A percentile compares a stretch with the other conserved stretches of the same genome.
phyloP scores from a whole-genome alignment of 2,113 vertebrate species.

The Stegostoma tigrinum region DNA sequence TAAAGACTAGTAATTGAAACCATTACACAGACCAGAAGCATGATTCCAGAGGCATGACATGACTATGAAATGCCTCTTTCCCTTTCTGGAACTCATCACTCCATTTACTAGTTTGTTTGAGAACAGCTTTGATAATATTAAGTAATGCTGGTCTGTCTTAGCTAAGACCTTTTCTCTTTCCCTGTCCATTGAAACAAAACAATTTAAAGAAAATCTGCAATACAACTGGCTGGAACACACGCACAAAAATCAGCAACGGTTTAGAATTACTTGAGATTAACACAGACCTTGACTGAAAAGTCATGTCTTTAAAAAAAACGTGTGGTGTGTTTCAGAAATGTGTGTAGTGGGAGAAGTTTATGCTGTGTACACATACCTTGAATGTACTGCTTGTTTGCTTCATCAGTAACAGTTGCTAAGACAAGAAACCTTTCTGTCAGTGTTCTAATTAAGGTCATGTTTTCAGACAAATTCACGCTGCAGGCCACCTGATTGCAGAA shows the following conservation, averaged over 20 bases:
- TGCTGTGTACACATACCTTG: not conserved
- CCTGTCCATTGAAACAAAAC: not conserved
- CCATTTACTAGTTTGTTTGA: not conserved
- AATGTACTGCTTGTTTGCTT: not conserved
- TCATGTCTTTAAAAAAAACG: no score
- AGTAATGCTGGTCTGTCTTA: not conserved
- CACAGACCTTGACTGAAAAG: not conserved
- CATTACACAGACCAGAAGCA: not conserved
- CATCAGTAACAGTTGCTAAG: not conserved
- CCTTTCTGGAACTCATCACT: not conserved
- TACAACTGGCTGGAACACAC: not conserved
- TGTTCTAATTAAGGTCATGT: not conserved
- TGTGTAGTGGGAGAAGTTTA: not conserved
- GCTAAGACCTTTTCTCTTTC: not conserved
- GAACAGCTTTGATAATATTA: not conserved
- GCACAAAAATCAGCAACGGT: not conserved
- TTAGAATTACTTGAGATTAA: not conserved
- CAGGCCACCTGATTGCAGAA: not conserved
- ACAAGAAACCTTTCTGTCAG: not conserved
- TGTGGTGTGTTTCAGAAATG: not conserved
- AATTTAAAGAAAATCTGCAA: no score
- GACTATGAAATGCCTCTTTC: not conserved
- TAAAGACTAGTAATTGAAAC: not conserved
- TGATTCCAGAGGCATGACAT: not conserved
- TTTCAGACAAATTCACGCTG: not conserved